These are phyloP conservation scores for Percina caprodes DNA, from an alignment of 2,113 vertebrate genomes.

Conservation along the genomic window DNA sequence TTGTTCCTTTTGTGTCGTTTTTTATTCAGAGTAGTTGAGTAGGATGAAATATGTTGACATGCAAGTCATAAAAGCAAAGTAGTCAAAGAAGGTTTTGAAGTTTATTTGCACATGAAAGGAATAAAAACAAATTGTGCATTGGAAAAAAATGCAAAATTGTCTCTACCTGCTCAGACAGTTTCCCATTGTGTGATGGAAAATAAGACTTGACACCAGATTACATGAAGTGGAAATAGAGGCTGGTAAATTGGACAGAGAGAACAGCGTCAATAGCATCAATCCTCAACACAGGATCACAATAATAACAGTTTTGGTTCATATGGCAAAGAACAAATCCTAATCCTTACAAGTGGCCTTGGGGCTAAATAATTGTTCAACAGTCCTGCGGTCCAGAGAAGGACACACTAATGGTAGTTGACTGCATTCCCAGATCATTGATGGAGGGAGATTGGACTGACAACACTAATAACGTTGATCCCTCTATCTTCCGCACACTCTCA, in stretches of 20 bases:
- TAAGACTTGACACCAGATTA: not conserved
- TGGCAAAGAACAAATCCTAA: constrained; percentile 17
- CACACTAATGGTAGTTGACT: constrained; percentile 45
- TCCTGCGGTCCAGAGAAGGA: constrained; percentile 2
- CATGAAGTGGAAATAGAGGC: not conserved
- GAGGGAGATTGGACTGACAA: constrained; percentile 68
- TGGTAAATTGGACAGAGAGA: not conserved
- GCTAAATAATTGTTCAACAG: constrained; percentile 21
- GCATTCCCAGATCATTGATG: constrained; percentile 29
- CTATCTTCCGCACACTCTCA: constrained; percentile 40
- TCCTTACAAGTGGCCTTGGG: constrained; percentile 1
- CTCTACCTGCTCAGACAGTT: not conserved
- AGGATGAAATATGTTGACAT: not conserved
- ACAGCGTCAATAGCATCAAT: not conserved
- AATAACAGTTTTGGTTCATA: not conserved
- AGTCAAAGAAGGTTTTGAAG: not conserved
- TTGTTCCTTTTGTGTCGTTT: not conserved
- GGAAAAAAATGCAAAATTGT: not conserved
- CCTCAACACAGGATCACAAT: constrained; percentile 2
- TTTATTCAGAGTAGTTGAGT: not conserved
- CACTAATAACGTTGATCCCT: constrained; percentile 55
- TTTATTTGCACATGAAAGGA: constrained; percentile 28
- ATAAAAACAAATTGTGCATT: not conserved
- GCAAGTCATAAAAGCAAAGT: not conserved
- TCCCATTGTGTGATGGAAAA: not conserved